phyloP scores from a whole-genome alignment of 2,888 invertebrate genomes.

The Melanargia galathea region DNA sequence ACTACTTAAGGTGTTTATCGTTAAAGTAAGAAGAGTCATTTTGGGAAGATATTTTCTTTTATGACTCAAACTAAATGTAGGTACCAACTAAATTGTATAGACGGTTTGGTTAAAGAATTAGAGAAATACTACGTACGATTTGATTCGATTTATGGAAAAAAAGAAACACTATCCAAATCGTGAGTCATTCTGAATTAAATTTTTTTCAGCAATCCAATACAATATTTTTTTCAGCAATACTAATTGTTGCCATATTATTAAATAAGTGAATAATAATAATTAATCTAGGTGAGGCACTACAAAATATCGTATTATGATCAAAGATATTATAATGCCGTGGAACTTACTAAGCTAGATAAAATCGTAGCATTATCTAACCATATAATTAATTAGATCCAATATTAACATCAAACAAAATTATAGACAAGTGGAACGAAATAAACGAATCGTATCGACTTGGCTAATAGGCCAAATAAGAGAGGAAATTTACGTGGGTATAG shows the following conservation, averaged over 20 bases:
- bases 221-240: too few relatives aligned
- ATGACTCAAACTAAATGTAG: constrained; percentile 2
- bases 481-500: constrained; percentile 37
- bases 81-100: too few relatives aligned
- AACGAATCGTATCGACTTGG: constrained; percentile 26
- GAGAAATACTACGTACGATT: too few relatives aligned
- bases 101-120: too few relatives aligned
- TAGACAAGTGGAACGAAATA: not conserved
- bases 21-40: constrained; percentile 1
- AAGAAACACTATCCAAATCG: not conserved
- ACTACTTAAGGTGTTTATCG: constrained; percentile 19
- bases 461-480: constrained; percentile 31
- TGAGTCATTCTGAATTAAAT: not conserved
- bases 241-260: too few relatives aligned
- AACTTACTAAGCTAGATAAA: too few relatives aligned
- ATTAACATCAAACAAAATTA: not conserved
- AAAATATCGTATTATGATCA: too few relatives aligned
- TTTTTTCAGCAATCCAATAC: not conserved
- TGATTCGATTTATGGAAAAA: too few relatives aligned
- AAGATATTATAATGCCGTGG: too few relatives aligned
- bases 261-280: too few relatives aligned
- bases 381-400: not conserved
- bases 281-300: too few relatives aligned
- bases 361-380: too few relatives aligned
- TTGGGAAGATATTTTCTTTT: not conserved